Evolutionary conservation across 2,888 invertebrate species (phyloP), one percentile per base, ranked within the genome.

Genomic region (Cloeon dipterum): DNA sequence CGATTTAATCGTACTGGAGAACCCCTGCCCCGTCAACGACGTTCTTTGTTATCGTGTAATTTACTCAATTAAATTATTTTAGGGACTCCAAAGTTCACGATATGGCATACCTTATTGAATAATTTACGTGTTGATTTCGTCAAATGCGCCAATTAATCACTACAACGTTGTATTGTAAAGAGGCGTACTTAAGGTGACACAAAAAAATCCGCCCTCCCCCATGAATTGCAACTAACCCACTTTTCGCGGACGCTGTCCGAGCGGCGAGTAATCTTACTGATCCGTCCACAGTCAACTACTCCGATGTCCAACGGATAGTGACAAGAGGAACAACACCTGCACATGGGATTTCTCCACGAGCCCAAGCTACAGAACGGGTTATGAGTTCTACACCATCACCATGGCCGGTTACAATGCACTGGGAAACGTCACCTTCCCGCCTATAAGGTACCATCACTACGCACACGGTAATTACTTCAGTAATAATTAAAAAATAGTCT

Each of bases 321-420:
- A 56, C 48, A 42, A 38, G 2, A 41, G 41, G 3, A 43, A 49
- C 7, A 48, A 52, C 42, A 52, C 44, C 5, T 68, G 68, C 44
- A 47, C 53, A 26, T 69, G 67, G 68, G 58, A 57, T 43, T 43
- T 55, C 10, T 49, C 46, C 2, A 63, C 68, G 1, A 47, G 50
- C 26, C 68, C 68, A 3, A 58, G 57, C n/a, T 70, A 70, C 46
- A 54, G 68, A 37, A 62, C 58, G 44, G 54, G 58, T 1, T 58
- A 62, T 40, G 52, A 55, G 35, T 51, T 52, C 25, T 74, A 66
- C 47, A 57, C 58, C 40, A 73, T 82, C 45, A 54, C 54, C 11
- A 50, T 83, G 34, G 61, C 50, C n/a, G 65, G 66, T 13, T 55
- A 50, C 10, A 83, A 79, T 55, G 48, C 49, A 3, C 65, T 79